Evolutionary conservation across 2,113 vertebrate species (phyloP).

Genomic region (Gnathochromis pfefferi): DNA sequence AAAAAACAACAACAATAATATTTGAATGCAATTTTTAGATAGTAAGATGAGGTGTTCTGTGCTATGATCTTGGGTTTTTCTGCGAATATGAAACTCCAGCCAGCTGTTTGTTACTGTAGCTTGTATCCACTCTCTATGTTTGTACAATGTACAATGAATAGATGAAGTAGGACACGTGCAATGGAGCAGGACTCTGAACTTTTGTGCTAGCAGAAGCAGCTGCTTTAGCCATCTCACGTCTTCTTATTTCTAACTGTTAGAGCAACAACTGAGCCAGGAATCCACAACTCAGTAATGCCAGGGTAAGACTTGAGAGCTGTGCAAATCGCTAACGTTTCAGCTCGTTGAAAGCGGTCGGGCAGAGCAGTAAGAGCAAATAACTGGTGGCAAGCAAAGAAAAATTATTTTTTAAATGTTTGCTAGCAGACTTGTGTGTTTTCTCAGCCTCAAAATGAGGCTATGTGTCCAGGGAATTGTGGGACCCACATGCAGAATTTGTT

Average conservation of each 20-base stretch:
- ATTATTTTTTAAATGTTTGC: background rate
- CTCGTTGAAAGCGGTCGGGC: background rate
- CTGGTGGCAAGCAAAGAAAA: background rate
- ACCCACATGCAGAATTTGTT: background rate
- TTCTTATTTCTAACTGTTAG: background rate
- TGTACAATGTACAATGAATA: background rate
- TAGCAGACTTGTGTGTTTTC: background rate
- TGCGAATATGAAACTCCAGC: background rate
- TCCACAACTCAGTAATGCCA: background rate
- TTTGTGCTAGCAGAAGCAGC: background rate
- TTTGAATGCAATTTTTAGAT: background rate
- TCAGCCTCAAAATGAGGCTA: background rate
- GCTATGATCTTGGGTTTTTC: background rate
- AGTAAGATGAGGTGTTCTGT: background rate
- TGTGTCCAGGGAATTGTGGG: background rate
- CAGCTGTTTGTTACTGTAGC: background rate
- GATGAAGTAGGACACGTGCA: background rate
- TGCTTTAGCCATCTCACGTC: background rate
- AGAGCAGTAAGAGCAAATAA: background rate
- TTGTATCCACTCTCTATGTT: background rate
- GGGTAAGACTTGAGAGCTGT: background rate
- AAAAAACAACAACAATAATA: background rate
- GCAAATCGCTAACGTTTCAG: background rate
- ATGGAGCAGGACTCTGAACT: background rate
- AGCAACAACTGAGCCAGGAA: background rate